A percentile compares a stretch with the other conserved stretches of the same genome.
Conservation (phyloP, 2,113 vertebrate genomes). For the Chaenocephalus aceratus region DNA sequence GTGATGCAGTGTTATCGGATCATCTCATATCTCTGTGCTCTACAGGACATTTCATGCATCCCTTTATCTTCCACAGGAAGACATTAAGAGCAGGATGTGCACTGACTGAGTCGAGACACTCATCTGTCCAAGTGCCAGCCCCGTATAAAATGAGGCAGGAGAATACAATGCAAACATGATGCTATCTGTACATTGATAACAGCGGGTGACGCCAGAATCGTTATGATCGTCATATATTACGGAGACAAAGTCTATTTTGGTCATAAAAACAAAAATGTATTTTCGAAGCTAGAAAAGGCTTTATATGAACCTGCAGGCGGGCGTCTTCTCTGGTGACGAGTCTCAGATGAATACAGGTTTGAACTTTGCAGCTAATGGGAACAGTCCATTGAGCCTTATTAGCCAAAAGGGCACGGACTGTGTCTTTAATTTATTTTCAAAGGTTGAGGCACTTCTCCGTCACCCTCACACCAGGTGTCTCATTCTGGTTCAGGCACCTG, state of each 20-base stretch:
- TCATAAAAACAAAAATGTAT: not conserved
- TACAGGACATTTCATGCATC: slow-evolving; percentile 15
- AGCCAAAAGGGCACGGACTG: slow-evolving; percentile 38
- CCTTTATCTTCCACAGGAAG: slow-evolving; percentile 68
- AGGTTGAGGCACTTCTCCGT: not conserved
- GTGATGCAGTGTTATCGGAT: slow-evolving; percentile 42
- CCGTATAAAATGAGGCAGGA: slow-evolving; percentile 26
- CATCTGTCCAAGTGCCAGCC: slow-evolving; percentile 48
- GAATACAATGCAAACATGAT: slow-evolving; percentile 50
- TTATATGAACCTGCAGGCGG: slow-evolving; percentile 3
- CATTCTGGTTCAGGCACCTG: not conserved
- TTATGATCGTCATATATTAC: slow-evolving; percentile 9
- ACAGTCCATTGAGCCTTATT: slow-evolving; percentile 35
- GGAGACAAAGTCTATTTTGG: not conserved
- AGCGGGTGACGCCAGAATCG: not conserved
- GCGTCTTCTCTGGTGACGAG: slow-evolving; percentile 6
- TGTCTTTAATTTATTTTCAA: slow-evolving; percentile 4
- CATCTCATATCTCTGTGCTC: slow-evolving; percentile 48
- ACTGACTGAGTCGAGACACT: slow-evolving; percentile 43
- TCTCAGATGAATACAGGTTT: not conserved
- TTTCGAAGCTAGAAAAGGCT: not conserved
- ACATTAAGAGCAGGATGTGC: slow-evolving; percentile 74
- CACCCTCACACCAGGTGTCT: no score
- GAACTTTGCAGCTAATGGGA: slow-evolving; percentile 54
- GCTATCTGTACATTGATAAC: slow-evolving; percentile 50